A percentile compares a stretch with the other conserved stretches of the same genome.
Evolutionary conservation across 2,888 invertebrate genomes (phyloP).

Genomic region (Macrophya annulata): DNA sequence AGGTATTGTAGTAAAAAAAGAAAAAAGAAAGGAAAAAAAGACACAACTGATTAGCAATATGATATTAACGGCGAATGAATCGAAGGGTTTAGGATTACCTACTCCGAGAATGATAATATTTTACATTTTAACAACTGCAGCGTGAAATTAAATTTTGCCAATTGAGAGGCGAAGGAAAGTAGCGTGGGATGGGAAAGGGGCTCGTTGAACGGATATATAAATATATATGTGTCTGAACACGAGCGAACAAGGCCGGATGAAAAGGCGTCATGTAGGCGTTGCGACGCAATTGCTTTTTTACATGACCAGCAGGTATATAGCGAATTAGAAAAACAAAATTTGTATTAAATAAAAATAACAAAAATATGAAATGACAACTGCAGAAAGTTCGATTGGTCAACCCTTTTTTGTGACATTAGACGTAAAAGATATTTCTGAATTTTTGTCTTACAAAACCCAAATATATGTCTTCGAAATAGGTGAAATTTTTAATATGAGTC

Average conservation of each 20-base stretch:
- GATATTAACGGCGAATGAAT: not conserved
- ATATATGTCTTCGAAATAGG: not conserved
- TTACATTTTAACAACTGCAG: not conserved
- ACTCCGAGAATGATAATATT: slow-evolving; percentile 2
- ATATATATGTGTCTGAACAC: slow-evolving; percentile 18
- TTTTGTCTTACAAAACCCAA: not conserved
- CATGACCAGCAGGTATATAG: not conserved
- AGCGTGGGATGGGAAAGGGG: slow-evolving; percentile 32
- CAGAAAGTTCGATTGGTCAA: not conserved
- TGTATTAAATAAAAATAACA: not conserved
- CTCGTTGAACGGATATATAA: slow-evolving; percentile 32
- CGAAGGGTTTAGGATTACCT: slow-evolving; percentile 14
- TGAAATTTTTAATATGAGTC: not conserved
- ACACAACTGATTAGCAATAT: not conserved
- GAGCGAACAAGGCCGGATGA: slow-evolving; percentile 20
- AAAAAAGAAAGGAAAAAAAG: not conserved
- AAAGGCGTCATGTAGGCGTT: slow-evolving; percentile 34
- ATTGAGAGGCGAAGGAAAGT: slow-evolving; percentile 25
- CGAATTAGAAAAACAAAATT: slow-evolving; percentile 1
- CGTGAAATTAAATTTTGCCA: slow-evolving; percentile 1
- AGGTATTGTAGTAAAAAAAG: not conserved
- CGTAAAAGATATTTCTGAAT: not conserved
- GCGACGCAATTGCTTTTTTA: slow-evolving; percentile 44
- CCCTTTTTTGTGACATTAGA: not conserved
- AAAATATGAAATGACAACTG: not conserved